phyloP scores from a whole-genome alignment of 2,113 vertebrate genomes.

The Xiphophorus hellerii region DNA sequence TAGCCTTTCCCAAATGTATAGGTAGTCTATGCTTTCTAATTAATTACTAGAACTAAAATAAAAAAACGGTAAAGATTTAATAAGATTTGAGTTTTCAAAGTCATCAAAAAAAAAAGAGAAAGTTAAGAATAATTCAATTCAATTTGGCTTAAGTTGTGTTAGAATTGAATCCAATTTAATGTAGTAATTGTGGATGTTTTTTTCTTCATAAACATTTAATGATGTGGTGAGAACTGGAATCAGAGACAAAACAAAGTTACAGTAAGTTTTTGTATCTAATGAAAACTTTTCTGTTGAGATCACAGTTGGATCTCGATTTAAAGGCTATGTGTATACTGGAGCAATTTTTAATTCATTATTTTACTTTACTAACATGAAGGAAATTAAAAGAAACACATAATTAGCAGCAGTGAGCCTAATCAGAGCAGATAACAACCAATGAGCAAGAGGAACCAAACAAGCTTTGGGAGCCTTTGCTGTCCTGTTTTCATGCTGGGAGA shows the following conservation, averaged over 20 bases:
- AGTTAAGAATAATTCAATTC: neutral
- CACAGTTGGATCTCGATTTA: neutral
- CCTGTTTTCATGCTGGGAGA: slow-evolving; percentile 1
- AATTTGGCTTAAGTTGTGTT: no score
- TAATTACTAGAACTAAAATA: no score
- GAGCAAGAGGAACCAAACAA: slow-evolving; percentile 14
- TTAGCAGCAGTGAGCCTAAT: slow-evolving; percentile 4
- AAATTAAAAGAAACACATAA: slow-evolving; percentile 5
- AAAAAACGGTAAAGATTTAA: no score
- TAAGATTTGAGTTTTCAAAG: no score
- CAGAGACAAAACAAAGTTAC: neutral
- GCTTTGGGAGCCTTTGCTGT: slow-evolving; percentile 25
- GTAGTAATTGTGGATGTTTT: neutral
- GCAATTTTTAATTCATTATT: slow-evolving; percentile 22
- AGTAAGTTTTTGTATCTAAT: neutral
- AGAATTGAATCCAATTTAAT: no score
- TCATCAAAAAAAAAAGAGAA: no score
- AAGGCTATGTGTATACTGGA: neutral
- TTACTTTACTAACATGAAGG: slow-evolving; percentile 9
- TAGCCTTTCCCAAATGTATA: neutral
- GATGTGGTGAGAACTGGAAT: neutral
- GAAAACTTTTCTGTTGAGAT: neutral
- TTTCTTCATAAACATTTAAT: neutral
- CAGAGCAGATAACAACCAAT: slow-evolving; percentile 8
- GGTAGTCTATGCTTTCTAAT: no score